These are phyloP conservation scores for Helicoverpa assulta DNA, from an alignment of 2,888 invertebrate genomes.

Conservation along the genomic window DNA sequence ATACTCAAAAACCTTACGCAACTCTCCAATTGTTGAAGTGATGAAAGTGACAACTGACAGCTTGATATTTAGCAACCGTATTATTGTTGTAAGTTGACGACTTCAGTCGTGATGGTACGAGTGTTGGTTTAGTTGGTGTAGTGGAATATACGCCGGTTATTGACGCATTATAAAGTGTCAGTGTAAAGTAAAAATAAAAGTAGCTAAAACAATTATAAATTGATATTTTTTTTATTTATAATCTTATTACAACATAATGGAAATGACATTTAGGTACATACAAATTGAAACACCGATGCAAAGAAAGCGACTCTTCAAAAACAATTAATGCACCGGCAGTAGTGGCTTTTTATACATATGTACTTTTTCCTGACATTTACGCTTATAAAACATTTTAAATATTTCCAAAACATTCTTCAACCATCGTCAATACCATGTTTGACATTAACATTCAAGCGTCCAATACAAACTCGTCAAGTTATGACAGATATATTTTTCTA, in stretches of 20 bases:
- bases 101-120: conserved; percentile 18
- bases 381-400: conserved; percentile 4
- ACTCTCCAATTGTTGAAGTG: conserved; percentile 51
- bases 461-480: conserved; percentile 19
- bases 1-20: conserved; percentile 38
- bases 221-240: no score
- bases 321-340: neutral
- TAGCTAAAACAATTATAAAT: no score
- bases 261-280: no score
- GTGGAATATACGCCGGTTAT: conserved; percentile 3
- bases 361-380: neutral
- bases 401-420: neutral
- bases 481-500: conserved; percentile 35
- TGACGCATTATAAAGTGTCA: neutral
- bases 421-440: neutral
- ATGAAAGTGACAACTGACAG: conserved; percentile 73
- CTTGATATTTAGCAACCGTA: conserved; percentile 56
- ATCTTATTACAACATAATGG: no score
- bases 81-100: conserved; percentile 49
- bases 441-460: neutral
- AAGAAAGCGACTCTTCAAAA: neutral
- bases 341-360: neutral
- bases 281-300: no score
- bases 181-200: no score
- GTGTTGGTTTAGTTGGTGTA: conserved; percentile 13